Percentiles rank a stretch among this genome's conserved stretches.
Conservation (phyloP, 2,888 invertebrate species). For the Epinotia bilunana region DNA sequence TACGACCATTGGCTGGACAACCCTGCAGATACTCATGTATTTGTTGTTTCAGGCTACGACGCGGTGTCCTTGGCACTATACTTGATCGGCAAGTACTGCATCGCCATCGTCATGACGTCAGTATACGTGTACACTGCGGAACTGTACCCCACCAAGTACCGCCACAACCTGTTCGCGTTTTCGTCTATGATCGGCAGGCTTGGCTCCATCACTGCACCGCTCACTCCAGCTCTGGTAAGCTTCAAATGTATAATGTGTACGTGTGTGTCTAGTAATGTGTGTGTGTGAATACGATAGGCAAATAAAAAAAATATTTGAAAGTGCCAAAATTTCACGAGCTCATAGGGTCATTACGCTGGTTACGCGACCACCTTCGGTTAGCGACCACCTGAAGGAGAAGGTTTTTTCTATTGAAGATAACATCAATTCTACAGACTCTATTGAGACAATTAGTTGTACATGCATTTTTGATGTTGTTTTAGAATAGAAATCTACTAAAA, state of each 20-base stretch:
- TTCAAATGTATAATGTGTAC: background rate
- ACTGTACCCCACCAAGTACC: slow-evolving; percentile 86
- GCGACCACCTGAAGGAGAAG: no score
- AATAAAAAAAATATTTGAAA: no score
- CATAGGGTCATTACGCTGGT: no score
- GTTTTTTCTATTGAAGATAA: no score
- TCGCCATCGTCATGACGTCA: slow-evolving; percentile 86
- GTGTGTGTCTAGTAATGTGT: no score
- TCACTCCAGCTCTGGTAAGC: slow-evolving; percentile 86
- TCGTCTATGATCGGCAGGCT: slow-evolving; percentile 88
- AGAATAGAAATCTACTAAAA: no score
- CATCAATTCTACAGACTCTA: no score
- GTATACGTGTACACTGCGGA: slow-evolving; percentile 88
- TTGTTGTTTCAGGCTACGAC: slow-evolving; percentile 57
- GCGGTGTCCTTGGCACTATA: slow-evolving; percentile 80
- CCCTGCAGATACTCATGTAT: background rate
- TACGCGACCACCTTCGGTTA: no score
- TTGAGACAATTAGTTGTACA: no score
- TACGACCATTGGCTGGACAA: background rate
- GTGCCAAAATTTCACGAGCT: no score
- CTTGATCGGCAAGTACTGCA: slow-evolving; percentile 86
- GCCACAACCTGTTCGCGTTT: slow-evolving; percentile 87
- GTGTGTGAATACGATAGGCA: no score
- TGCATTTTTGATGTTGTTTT: no score
- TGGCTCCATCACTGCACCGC: slow-evolving; percentile 87